These are phyloP conservation scores for Spermophilus dauricus DNA, from an alignment of 2,113 vertebrate species.

Conservation along the genomic window DNA sequence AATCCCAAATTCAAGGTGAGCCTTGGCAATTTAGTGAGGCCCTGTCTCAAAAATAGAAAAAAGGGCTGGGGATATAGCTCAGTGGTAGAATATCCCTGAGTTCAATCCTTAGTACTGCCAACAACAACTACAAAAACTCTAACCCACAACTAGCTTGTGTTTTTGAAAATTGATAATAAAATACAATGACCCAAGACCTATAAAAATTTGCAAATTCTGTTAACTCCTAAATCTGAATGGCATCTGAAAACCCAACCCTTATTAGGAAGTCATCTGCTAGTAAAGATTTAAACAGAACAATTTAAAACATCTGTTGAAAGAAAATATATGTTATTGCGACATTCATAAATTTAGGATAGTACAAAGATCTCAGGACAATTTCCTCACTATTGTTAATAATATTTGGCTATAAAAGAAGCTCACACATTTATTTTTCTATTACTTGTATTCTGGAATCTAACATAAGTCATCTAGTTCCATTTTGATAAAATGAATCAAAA, in stretches of 20 bases:
- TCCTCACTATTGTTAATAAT: not conserved
- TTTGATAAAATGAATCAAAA: slow-evolving; percentile 34
- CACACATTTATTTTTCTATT: slow-evolving; percentile 1
- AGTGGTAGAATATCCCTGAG: not conserved
- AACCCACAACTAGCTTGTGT: not conserved
- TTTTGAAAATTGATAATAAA: slow-evolving; percentile 61
- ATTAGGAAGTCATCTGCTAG: slow-evolving; percentile 29
- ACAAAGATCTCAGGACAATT: slow-evolving; percentile 33
- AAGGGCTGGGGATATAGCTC: not conserved
- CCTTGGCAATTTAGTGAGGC: not conserved
- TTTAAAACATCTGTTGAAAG: slow-evolving; percentile 59
- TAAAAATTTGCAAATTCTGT: slow-evolving; percentile 16
- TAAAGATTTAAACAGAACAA: not conserved
- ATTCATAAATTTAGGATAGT: slow-evolving; percentile 34
- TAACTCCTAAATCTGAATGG: slow-evolving; percentile 39
- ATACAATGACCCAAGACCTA: slow-evolving; percentile 10
- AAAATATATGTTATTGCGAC: not conserved
- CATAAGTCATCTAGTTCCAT: not conserved
- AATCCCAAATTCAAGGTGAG: not conserved
- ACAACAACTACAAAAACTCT: not conserved
- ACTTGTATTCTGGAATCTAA: slow-evolving; percentile 42
- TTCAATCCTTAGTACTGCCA: not conserved
- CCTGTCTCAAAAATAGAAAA: not conserved
- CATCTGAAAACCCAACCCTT: not conserved
- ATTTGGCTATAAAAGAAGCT: slow-evolving; percentile 26